Evolutionary conservation across 1,140 invertebrate species (phyloP).

Genomic region (Holcopasites calliopsidis): DNA sequence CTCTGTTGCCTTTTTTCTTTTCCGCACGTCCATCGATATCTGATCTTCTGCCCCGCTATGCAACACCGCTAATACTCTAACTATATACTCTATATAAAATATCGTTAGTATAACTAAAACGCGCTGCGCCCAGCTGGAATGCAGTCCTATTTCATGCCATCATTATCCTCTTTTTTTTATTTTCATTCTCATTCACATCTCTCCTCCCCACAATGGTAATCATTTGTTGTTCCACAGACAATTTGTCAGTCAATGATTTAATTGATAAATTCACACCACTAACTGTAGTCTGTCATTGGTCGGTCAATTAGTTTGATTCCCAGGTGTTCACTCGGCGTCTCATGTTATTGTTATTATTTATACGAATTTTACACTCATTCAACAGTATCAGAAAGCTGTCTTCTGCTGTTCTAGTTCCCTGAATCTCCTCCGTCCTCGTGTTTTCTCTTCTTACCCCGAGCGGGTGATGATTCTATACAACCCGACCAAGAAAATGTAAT

Average conservation of each 20-base stretch:
- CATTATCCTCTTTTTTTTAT: slow-evolving; percentile 61
- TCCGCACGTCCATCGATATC: slow-evolving; percentile 45
- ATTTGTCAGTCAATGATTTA: slow-evolving; percentile 73
- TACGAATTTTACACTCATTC: slow-evolving; percentile 78
- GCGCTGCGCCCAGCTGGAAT: slow-evolving; percentile 79
- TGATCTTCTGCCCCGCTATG: slow-evolving; percentile 65
- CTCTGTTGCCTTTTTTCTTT: slow-evolving; percentile 48
- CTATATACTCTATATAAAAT: slow-evolving; percentile 81
- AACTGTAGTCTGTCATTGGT: slow-evolving; percentile 79
- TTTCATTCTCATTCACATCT: slow-evolving; percentile 46
- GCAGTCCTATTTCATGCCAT: slow-evolving; percentile 77
- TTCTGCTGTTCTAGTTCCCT: slow-evolving; percentile 73
- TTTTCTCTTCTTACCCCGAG: slow-evolving; percentile 87
- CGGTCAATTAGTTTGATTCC: slow-evolving; percentile 79
- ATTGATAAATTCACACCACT: slow-evolving; percentile 75
- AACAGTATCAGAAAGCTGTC: slow-evolving; percentile 70
- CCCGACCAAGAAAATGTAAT: neutral
- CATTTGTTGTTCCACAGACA: slow-evolving; percentile 68
- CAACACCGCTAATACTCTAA: slow-evolving; percentile 78
- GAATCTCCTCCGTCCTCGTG: slow-evolving; percentile 81
- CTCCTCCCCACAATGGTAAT: slow-evolving; percentile 51
- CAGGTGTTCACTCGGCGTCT: slow-evolving; percentile 77
- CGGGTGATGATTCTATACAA: slow-evolving; percentile 78
- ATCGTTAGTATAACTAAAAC: slow-evolving; percentile 80
- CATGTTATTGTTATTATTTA: slow-evolving; percentile 78